Evolutionary conservation across 2,113 vertebrate genomes (phyloP).

Genomic region (Eubucco bourcierii): DNA sequence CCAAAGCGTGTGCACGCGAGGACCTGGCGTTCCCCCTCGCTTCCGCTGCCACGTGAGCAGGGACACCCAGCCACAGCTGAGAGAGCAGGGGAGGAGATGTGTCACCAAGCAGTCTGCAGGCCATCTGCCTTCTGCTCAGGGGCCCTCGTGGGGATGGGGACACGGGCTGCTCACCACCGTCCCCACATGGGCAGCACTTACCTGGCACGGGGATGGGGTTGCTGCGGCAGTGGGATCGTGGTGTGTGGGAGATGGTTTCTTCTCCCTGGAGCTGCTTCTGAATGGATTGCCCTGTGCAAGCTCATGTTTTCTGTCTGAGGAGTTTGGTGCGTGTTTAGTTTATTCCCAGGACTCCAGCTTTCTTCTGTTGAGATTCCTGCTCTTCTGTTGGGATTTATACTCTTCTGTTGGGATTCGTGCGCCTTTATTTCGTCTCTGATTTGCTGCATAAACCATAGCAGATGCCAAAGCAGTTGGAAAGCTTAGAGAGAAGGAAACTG

Average conservation of each 20-base stretch:
- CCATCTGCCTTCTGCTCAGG: constrained; percentile 3
- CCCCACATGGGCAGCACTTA: not conserved
- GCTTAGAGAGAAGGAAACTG: not conserved
- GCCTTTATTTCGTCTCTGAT: not conserved
- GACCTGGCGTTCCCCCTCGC: not conserved
- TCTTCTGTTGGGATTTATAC: not conserved
- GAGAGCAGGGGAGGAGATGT: not conserved
- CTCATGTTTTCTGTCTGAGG: not conserved
- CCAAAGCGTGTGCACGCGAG: accelerated
- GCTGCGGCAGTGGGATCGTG: not conserved
- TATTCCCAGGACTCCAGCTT: not conserved
- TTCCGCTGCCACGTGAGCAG: accelerated
- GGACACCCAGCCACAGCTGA: not conserved
- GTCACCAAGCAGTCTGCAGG: not conserved
- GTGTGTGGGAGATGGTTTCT: not conserved
- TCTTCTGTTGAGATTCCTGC: not conserved
- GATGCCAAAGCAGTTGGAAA: not conserved
- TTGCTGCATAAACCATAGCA: not conserved
- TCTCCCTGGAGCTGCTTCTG: not conserved
- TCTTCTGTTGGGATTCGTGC: not conserved
- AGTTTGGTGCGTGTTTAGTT: not conserved
- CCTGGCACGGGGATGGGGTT: accelerated
- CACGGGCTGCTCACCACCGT: accelerated
- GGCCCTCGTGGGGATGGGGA: not conserved
- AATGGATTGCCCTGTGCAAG: not conserved